Evolutionary conservation across 2,888 invertebrate genomes (phyloP).

Genomic region (Tiphia femorata): DNA sequence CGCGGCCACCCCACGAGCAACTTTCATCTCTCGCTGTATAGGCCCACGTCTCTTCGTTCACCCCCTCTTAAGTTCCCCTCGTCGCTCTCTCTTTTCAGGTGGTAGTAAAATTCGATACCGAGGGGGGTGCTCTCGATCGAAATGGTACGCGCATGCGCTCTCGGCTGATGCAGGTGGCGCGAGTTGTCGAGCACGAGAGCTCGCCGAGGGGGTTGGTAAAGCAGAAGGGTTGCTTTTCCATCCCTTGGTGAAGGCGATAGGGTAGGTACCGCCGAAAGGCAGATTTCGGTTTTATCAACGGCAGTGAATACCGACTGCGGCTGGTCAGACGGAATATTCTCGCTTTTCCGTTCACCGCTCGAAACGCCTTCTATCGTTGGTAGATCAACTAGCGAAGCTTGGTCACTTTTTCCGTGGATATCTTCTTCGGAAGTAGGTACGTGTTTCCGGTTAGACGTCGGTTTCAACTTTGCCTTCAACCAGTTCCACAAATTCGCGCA

Average conservation of each 20-base stretch:
- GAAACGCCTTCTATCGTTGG: background rate
- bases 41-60: too few species aligned
- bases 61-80: too few species aligned
- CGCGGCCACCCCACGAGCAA: too few species aligned
- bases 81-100: too few species aligned
- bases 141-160: constrained; percentile 62
- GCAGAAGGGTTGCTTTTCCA: constrained; percentile 31
- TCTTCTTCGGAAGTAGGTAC: too few species aligned
- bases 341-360: background rate
- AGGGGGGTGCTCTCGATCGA: constrained; percentile 52
- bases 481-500: too few species aligned
- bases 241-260: constrained; percentile 6
- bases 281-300: constrained; percentile 30
- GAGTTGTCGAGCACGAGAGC: constrained; percentile 8
- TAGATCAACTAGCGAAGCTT: too few species aligned
- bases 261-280: constrained; percentile 10
- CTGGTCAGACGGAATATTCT: background rate
- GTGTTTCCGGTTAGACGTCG: background rate
- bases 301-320: background rate
- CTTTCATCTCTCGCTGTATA: too few species aligned
- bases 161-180: constrained; percentile 47
- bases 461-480: background rate
- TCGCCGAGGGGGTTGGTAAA: constrained; percentile 36
- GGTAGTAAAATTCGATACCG: constrained; percentile 15
- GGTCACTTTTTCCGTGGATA: too few species aligned